phyloP scores from a whole-genome alignment of 2,797 vertebrate genomes.

The Pangasius larnaudii region DNA sequence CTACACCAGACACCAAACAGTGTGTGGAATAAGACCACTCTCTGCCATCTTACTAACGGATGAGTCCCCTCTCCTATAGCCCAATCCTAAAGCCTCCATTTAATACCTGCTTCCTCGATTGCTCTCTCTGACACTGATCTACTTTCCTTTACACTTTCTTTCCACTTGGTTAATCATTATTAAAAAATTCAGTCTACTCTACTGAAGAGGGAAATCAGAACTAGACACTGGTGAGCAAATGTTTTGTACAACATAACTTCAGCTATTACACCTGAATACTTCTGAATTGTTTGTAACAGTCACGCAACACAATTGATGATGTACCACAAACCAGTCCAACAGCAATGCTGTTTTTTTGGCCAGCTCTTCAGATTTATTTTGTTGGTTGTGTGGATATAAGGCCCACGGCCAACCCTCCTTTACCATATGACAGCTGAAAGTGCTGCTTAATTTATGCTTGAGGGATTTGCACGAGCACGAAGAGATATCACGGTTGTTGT shows the following conservation, averaged over 20 bases:
- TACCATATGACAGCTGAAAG: not conserved
- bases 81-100: slow-evolving; percentile 34
- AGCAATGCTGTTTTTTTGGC: not conserved
- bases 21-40: slow-evolving; percentile 40
- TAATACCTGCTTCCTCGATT: slow-evolving; percentile 44
- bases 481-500: not conserved
- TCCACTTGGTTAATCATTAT: slow-evolving; percentile 17
- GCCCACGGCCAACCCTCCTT: not conserved
- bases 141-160: slow-evolving; percentile 20
- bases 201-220: not conserved
- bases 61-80: slow-evolving; percentile 24
- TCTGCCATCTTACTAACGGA: slow-evolving; percentile 40
- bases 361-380: not conserved
- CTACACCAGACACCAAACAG: slow-evolving; percentile 37
- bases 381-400: not conserved
- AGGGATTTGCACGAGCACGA: not conserved
- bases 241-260: not conserved
- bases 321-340: not conserved
- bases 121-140: slow-evolving; percentile 32
- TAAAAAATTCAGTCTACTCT: not conserved
- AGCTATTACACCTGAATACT: not conserved
- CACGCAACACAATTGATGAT: not conserved
- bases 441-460: not conserved
- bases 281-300: not conserved
- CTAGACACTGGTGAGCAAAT: not conserved